A percentile compares a stretch with the other conserved stretches of the same genome.
Evolutionary conservation across 2,888 invertebrate species (phyloP).

Genomic region (Neria commutata): DNA sequence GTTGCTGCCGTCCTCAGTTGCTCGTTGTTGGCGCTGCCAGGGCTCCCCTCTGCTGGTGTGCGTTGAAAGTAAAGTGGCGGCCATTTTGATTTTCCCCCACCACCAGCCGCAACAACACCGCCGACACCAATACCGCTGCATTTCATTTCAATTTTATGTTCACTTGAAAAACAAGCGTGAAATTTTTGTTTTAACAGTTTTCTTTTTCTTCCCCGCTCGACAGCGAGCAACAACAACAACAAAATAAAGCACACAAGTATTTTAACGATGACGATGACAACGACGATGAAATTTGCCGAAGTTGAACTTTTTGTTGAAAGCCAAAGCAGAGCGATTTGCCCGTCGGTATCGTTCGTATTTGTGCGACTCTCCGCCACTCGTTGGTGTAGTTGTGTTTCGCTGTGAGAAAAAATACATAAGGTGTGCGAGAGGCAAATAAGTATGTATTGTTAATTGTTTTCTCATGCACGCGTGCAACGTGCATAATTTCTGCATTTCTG

Average conservation of each 20-base stretch:
- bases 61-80: constrained; percentile 29
- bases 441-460: no score
- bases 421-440: no score
- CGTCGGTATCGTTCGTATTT: background rate
- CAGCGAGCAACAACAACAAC: background rate
- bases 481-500: no score
- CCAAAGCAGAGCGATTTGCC: no score
- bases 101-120: constrained; percentile 27
- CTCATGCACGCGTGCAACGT: no score
- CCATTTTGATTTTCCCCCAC: constrained; percentile 49
- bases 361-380: constrained; percentile 35
- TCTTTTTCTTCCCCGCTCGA: no score
- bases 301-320: constrained; percentile 1
- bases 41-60: no score
- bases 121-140: no score
- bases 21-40: background rate
- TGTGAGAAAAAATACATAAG: no score
- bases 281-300: background rate
- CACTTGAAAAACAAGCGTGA: constrained; percentile 6
- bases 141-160: background rate
- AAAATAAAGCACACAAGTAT: no score
- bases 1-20: background rate
- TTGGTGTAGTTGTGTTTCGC: background rate
- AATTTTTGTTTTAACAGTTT: constrained; percentile 2
- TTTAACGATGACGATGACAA: no score